Conservation (phyloP, 1,140 invertebrate genomes). For the Eupristina koningsbergeri region DNA sequence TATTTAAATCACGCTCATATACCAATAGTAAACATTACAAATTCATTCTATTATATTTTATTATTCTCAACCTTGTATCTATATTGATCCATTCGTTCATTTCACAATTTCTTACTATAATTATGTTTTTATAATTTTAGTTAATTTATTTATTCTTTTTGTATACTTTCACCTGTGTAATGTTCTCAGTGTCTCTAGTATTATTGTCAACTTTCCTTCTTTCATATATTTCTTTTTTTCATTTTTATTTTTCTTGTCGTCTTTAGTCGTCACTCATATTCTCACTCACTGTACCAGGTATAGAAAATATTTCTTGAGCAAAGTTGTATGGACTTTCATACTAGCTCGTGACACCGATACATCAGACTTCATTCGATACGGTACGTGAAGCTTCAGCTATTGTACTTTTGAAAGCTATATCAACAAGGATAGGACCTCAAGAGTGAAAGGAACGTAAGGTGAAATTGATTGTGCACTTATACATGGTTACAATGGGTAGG, state of each 20-base stretch:
- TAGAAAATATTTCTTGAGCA: slow-evolving; percentile 18
- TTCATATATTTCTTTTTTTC: background rate
- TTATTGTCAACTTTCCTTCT: background rate
- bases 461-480: slow-evolving; percentile 43
- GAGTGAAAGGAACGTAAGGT: background rate
- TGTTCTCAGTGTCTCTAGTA: background rate
- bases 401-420: background rate
- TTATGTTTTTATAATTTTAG: too few relatives aligned
- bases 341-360: slow-evolving; percentile 31
- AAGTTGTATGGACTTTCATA: slow-evolving; percentile 31
- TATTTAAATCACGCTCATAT: too few relatives aligned
- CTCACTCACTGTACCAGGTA: background rate
- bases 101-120: too few relatives aligned
- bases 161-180: background rate
- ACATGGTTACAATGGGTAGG: background rate
- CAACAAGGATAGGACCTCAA: slow-evolving; percentile 28
- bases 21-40: too few relatives aligned
- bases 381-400: background rate
- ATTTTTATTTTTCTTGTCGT: too few relatives aligned
- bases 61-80: too few relatives aligned
- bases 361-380: slow-evolving; percentile 30
- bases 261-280: background rate
- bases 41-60: too few relatives aligned
- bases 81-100: too few relatives aligned
- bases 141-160: background rate